phyloP scores from a whole-genome alignment of 2,888 invertebrate genomes.

The Drosophila emarginata region DNA sequence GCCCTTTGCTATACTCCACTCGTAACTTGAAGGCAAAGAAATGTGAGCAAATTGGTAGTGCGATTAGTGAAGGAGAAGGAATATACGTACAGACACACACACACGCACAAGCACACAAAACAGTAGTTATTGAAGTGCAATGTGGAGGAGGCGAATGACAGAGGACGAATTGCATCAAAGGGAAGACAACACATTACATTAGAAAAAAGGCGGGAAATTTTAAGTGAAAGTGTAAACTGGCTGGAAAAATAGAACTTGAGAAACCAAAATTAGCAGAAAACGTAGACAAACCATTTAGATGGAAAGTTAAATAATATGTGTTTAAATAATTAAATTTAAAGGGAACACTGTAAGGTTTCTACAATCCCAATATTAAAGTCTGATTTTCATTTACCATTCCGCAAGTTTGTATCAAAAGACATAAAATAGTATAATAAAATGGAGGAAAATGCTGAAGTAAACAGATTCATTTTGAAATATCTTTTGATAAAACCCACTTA shows the following conservation, averaged over 20 bases:
- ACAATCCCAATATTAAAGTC: too few relatives aligned
- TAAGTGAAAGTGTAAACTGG: not conserved
- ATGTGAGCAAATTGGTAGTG: conserved; percentile 15
- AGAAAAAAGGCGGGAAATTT: not conserved
- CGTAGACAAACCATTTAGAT: too few relatives aligned
- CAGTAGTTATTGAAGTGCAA: not conserved
- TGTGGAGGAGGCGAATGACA: not conserved
- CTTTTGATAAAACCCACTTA: too few relatives aligned
- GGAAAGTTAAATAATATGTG: too few relatives aligned
- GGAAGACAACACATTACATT: not conserved
- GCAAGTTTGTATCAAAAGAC: too few relatives aligned
- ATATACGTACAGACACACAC: not conserved
- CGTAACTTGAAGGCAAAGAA: conserved; percentile 10
- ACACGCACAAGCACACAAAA: not conserved
- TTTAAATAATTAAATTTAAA: too few relatives aligned
- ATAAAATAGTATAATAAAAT: too few relatives aligned
- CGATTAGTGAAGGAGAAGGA: conserved; percentile 8
- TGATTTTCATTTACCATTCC: too few relatives aligned
- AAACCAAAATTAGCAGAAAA: not conserved
- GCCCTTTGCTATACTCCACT: conserved; percentile 4
- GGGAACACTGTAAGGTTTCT: too few relatives aligned
- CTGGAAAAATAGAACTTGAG: not conserved
- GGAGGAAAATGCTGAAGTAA: too few relatives aligned
- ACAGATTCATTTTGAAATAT: too few relatives aligned
- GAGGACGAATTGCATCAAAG: not conserved